Evolutionary conservation across 2,888 invertebrate species (phyloP).

Genomic region (Diarsia dahlii): DNA sequence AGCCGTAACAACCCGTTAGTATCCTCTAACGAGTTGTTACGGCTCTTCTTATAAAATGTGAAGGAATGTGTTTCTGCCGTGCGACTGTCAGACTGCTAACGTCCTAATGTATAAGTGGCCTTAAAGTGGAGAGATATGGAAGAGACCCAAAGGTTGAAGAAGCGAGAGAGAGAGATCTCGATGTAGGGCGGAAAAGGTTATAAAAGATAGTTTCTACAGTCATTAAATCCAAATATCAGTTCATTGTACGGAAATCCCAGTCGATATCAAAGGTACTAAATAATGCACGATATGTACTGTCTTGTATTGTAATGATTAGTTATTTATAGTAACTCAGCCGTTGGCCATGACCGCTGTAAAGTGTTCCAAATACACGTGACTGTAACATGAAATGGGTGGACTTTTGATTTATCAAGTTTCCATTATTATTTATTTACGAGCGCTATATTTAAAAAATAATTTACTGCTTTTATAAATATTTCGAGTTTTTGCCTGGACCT

Average conservation of each 20-base stretch:
- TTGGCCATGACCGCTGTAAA: slow-evolving; percentile 45
- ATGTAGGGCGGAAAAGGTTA: neutral
- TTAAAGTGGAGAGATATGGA: too few species aligned
- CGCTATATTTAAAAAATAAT: neutral
- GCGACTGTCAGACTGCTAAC: too few species aligned
- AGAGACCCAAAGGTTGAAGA: too few species aligned
- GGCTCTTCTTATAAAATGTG: too few species aligned
- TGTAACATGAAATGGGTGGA: slow-evolving; percentile 10
- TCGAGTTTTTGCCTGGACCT: neutral
- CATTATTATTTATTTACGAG: slow-evolving; percentile 24
- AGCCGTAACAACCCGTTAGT: too few species aligned
- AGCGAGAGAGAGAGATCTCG: neutral
- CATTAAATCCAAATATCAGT: slow-evolving; percentile 14
- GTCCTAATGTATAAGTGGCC: too few species aligned
- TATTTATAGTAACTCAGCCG: slow-evolving; percentile 47
- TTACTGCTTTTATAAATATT: neutral
- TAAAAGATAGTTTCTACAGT: neutral
- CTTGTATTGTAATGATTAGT: slow-evolving; percentile 52
- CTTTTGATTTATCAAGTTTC: slow-evolving; percentile 10
- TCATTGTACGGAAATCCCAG: slow-evolving; percentile 42
- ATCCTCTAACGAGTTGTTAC: too few species aligned
- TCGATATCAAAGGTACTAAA: slow-evolving; percentile 47
- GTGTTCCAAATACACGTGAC: slow-evolving; percentile 28
- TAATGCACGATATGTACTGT: slow-evolving; percentile 46
- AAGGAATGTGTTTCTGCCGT: too few species aligned